A percentile compares a stretch with the other conserved stretches of the same genome.
Conservation (phyloP, 2,113 vertebrate species). For the Bufo bufo region DNA sequence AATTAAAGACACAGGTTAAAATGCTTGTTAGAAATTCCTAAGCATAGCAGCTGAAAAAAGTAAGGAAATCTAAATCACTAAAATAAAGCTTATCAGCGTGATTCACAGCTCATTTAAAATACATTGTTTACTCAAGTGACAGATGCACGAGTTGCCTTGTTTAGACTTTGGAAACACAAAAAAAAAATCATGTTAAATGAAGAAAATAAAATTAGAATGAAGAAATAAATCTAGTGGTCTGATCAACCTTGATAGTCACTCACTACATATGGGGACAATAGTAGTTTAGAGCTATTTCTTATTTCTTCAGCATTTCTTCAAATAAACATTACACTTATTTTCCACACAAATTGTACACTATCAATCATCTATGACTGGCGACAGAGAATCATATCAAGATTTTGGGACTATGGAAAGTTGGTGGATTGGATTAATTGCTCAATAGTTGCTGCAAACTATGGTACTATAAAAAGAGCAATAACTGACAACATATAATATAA, state of each 20-base stretch:
- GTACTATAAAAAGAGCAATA: background rate
- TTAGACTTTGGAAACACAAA: background rate
- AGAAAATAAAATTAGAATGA: background rate
- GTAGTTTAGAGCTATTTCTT: background rate
- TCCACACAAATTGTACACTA: background rate
- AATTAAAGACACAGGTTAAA: constrained; percentile 49
- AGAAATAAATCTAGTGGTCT: background rate
- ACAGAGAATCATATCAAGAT: background rate
- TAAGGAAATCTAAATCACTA: constrained; percentile 35
- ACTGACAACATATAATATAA: too few relatives aligned
- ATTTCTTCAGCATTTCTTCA: background rate
- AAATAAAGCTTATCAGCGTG: constrained; percentile 39
- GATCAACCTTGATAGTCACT: background rate
- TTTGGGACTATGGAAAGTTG: background rate
- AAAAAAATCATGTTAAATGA: background rate
- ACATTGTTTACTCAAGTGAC: constrained; percentile 28
- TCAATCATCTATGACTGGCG: background rate
- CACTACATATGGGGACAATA: background rate
- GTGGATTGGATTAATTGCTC: background rate
- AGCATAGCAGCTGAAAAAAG: constrained; percentile 31
- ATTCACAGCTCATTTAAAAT: constrained; percentile 17
- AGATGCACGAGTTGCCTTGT: background rate
- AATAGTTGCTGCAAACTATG: background rate
- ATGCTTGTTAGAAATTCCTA: constrained; percentile 46
- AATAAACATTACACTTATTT: background rate